Evolutionary conservation across 1,140 invertebrate genomes (phyloP).

Genomic region (Solenopsis invicta): DNA sequence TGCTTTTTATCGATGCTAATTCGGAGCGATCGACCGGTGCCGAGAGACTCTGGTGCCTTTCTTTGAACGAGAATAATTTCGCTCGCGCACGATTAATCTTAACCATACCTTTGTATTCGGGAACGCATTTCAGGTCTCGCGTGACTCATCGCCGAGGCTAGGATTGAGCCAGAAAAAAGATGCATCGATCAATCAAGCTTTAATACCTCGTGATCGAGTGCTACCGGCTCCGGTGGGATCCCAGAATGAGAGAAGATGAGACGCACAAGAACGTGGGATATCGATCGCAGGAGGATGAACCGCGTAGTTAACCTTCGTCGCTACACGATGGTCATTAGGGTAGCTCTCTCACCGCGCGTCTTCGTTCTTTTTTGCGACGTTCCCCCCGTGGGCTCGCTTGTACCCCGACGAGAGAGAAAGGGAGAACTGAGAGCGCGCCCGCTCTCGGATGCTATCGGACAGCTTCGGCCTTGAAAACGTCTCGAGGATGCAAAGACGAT

Average conservation of each 20-base stretch:
- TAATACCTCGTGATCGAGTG: constrained; percentile 61
- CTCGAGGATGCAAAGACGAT: constrained; percentile 51
- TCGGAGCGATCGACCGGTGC: background rate
- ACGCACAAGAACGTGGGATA: constrained; percentile 60
- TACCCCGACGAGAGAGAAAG: constrained; percentile 32
- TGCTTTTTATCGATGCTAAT: constrained; percentile 2
- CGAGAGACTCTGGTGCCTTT: constrained; percentile 14
- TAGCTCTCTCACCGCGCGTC: constrained; percentile 47
- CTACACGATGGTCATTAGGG: constrained; percentile 63
- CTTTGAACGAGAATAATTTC: constrained; percentile 40
- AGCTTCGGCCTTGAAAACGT: constrained; percentile 53
- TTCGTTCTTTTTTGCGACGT: constrained; percentile 46
- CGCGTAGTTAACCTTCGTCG: constrained; percentile 63
- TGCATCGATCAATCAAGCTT: constrained; percentile 62
- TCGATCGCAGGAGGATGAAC: constrained; percentile 55
- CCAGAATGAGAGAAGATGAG: constrained; percentile 28
- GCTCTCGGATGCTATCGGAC: constrained; percentile 47
- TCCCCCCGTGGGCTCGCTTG: constrained; percentile 31
- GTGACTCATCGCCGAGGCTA: constrained; percentile 40
- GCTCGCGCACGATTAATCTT: constrained; percentile 33
- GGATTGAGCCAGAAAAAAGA: constrained; percentile 43
- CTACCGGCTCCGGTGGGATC: constrained; percentile 48
- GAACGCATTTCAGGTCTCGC: constrained; percentile 37
- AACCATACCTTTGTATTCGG: constrained; percentile 47
- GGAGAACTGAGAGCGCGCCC: constrained; percentile 30